These are phyloP conservation scores for Aegithalos caudatus DNA, from an alignment of 2,113 vertebrate species.

Conservation along the genomic window DNA sequence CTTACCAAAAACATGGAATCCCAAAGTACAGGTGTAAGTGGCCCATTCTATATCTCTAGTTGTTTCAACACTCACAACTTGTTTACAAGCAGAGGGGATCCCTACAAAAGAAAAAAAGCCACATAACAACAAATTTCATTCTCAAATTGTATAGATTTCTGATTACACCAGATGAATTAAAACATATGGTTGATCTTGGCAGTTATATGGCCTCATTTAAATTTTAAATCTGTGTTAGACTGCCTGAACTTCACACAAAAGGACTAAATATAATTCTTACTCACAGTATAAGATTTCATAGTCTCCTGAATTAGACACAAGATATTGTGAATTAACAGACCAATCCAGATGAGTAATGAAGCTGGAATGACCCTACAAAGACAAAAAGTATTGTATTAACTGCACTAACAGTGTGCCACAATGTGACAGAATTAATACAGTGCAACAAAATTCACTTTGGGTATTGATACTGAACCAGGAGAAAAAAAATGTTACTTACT, in stretches of 20 bases:
- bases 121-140: background rate
- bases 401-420: background rate
- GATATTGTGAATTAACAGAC: slow-evolving; percentile 93
- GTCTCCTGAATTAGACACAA: slow-evolving; percentile 97
- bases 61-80: slow-evolving; percentile 94
- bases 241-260: slow-evolving; percentile 6
- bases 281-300: slow-evolving; percentile 99
- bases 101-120: slow-evolving; percentile 67
- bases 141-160: background rate
- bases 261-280: slow-evolving; percentile 60
- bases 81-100: slow-evolving; percentile 95
- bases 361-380: slow-evolving; percentile 92
- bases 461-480: background rate
- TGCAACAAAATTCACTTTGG: background rate
- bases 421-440: background rate
- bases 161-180: slow-evolving; percentile 34
- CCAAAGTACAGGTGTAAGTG: slow-evolving; percentile 90
- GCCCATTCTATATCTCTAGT: slow-evolving; percentile 92
- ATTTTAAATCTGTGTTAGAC: slow-evolving; percentile 20
- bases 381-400: background rate
- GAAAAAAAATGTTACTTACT: slow-evolving; percentile 71
- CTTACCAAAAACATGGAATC: slow-evolving; percentile 95
- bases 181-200: slow-evolving; percentile 35
- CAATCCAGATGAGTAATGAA: slow-evolving; percentile 98
- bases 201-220: slow-evolving; percentile 7